Evolutionary conservation across 2,888 invertebrate species (phyloP).

Genomic region (Trilocha varians): DNA sequence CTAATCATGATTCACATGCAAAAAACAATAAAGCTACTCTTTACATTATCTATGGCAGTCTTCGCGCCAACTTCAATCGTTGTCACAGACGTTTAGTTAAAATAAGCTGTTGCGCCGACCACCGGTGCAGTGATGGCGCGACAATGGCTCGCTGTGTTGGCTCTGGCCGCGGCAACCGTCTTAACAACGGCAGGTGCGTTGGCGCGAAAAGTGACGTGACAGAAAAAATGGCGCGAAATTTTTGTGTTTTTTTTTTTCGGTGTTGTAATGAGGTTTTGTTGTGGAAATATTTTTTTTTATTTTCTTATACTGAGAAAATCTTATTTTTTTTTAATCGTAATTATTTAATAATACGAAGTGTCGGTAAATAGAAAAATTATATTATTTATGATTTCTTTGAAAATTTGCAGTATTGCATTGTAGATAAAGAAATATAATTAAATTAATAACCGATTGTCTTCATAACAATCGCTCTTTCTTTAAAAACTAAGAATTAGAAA

Average conservation of each 20-base stretch:
- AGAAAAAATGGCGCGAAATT: not conserved
- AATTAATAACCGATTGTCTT: no score
- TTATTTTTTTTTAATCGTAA: not conserved
- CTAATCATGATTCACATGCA: no score
- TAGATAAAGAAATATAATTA: no score
- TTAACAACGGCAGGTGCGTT: constrained; percentile 29
- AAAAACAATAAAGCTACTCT: no score
- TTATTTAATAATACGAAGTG: no score
- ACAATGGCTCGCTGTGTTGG: constrained; percentile 22
- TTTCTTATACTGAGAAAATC: not conserved
- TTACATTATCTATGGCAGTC: no score
- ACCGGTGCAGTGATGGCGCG: constrained; percentile 34
- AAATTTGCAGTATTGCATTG: no score
- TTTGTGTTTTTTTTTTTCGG: not conserved
- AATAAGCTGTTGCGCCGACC: constrained; percentile 28
- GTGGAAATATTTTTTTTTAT: not conserved
- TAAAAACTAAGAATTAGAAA: no score
- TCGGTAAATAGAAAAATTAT: no score
- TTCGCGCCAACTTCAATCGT: not conserved
- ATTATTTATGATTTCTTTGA: no score
- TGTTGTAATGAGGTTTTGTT: not conserved
- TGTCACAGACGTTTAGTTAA: constrained; percentile 23
- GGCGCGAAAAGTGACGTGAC: not conserved
- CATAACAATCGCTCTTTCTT: no score
- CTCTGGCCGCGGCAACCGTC: constrained; percentile 15